Base-by-base conservation (phyloP, 1,140 invertebrate species). In the Drosophila kanapiae region DNA sequence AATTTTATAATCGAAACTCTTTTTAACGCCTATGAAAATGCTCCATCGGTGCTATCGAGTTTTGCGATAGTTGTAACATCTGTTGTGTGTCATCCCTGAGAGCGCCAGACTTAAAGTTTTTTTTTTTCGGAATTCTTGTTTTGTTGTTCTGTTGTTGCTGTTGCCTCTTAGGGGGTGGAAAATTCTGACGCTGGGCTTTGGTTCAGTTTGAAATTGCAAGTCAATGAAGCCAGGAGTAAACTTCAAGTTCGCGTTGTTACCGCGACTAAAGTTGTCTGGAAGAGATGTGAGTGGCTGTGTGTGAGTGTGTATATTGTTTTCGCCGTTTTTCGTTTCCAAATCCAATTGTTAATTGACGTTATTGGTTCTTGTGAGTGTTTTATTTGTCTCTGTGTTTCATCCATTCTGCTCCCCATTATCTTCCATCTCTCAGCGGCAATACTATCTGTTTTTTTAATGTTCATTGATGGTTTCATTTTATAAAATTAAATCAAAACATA, bases 221-320 rank as follows among this genome's bases (percentile, higher is more conserved):
- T 92, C 91, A 92, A 92, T 92, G 91, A 92, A 92, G 91, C 90
- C 83, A 87, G 85, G 83, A 91, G 91, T 80, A 90, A 87, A 92
- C 91, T 92, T 91, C 72, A 82, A 92, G 88, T 92, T 92, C 88
- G 88, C 91, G 91, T 88, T 91, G 91, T 92, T 92, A 92, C 91
- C 91, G 91, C 91, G 91, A 92, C 91, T 91, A 76, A 92, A 92
- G 91, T 92, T 92, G 91, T 92, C 91, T 92, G 91, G 91, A 92
- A 92, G 81, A 92, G 91, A 92, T 92, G 91, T 92, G 88, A 92
- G 91, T 92, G 78, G 58, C 37, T 76, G 72, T 69, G 63, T 69
- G 56, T 61, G 62, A 43, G 74, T 76, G 60, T 63, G 45, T 42
- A 29, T 42, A 23, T 10, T 37, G 53, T 49, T 71, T 38, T 63